Base-by-base conservation (phyloP, 1,140 invertebrate species). In the Rhyacophila brunnea region DNA sequence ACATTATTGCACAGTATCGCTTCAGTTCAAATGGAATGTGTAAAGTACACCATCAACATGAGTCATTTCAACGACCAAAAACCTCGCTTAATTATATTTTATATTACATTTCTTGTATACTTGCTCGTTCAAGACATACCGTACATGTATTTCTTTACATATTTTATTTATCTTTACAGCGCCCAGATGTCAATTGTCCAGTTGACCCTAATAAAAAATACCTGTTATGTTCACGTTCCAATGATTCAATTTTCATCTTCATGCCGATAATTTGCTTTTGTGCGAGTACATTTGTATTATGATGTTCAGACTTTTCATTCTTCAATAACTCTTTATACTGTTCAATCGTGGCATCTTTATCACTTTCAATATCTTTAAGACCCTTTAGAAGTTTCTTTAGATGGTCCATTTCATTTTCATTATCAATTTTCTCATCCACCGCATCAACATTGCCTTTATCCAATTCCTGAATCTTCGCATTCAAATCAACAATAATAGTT, bases 301-400 rank as follows among this genome's bases (percentile, higher is more conserved):
- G 51, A 62, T 74, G 73, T 50, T 75, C 69, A 11, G 69, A 60
- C 65, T 74, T 72, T 67, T 79, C 75, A 13, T 65, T 72, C 10
- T 69, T 64, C 42, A 79, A 62, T 20, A 78, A 55, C 53, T 71
- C 67, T 66, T 74, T 74, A 52, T 74, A 79, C 64, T 77, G 70
- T n/a, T 54, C 47, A 18, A 74, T 65, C 11, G 73, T 63, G 5
- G 49, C 32, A 55, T 73, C 70, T 65, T 79, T 79, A 42, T 78
- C 74, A 15, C 61, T 67, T 69, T 78, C 75, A 20, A 78, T 66
- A 50, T 71, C 64, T 65, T 74, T 70, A 7, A 78, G 47, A 15
- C 66, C 65, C 40, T 63, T 42, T 34, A 77, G 49, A 35, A 79
- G 56, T 4, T 62, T 63, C 57, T 72, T 60, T 18, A 65, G 28